Conservation (phyloP, 1,140 invertebrate genomes). For the Pseudomyrmex pallidus region DNA sequence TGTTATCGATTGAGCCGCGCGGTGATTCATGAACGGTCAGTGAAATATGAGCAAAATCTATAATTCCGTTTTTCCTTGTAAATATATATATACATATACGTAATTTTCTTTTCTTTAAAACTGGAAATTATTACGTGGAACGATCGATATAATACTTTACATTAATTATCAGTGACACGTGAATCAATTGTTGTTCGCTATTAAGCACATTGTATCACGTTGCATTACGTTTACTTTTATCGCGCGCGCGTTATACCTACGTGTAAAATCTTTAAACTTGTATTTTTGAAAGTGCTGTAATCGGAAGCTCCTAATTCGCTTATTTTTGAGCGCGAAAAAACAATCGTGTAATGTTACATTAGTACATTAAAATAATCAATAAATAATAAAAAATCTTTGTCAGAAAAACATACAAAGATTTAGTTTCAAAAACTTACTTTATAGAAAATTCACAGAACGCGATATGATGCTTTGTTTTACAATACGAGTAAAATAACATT, state of each 20-base stretch:
- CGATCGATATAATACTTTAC: slow-evolving; percentile 17
- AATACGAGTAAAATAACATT: too few species aligned
- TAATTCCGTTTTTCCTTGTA: background rate
- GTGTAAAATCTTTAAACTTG: background rate
- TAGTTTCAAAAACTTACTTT: too few species aligned
- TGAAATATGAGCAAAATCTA: background rate
- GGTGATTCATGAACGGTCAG: slow-evolving; percentile 41
- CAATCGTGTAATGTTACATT: too few species aligned
- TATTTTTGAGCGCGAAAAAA: too few species aligned
- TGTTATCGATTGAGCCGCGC: slow-evolving; percentile 24
- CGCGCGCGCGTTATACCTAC: background rate
- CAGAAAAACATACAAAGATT: too few species aligned
- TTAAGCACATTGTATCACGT: background rate
- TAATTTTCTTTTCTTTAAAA: background rate
- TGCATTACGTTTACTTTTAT: background rate
- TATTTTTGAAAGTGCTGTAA: too few species aligned
- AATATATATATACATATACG: background rate
- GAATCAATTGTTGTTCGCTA: background rate
- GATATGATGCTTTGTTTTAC: too few species aligned
- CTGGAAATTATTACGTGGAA: background rate
- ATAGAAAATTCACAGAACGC: too few species aligned
- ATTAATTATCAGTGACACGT: slow-evolving; percentile 26
- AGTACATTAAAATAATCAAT: too few species aligned
- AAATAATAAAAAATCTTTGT: too few species aligned
- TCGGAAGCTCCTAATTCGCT: too few species aligned